Evolutionary conservation across 2,113 vertebrate genomes (phyloP).

Genomic region (Onychostoma macrolepis): DNA sequence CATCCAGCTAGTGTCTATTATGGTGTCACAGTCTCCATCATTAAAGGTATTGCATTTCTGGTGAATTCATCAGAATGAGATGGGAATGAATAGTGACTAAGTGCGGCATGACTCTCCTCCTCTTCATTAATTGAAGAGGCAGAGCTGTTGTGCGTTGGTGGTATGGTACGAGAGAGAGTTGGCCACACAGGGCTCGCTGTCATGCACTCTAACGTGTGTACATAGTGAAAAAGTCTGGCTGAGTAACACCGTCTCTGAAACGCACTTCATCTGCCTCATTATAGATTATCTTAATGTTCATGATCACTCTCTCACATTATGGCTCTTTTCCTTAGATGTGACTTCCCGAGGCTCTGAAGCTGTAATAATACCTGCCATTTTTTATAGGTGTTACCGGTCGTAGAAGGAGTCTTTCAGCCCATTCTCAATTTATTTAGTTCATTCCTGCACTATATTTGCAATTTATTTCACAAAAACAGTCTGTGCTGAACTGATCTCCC

Average conservation of each 20-base stretch:
- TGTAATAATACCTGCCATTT: background rate
- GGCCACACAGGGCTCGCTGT: slow-evolving; percentile 3
- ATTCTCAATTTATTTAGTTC: slow-evolving; percentile 1
- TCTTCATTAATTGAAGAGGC: slow-evolving; percentile 47
- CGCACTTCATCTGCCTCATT: slow-evolving; percentile 25
- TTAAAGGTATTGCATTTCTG: slow-evolving; percentile 22
- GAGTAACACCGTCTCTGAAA: slow-evolving; percentile 42
- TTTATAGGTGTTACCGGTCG: background rate
- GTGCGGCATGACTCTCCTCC: slow-evolving; percentile 33
- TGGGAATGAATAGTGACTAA: slow-evolving; percentile 20
- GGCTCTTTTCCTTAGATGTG: background rate
- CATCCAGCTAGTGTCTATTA: background rate
- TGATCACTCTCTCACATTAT: background rate
- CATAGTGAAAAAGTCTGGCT: slow-evolving; percentile 1
- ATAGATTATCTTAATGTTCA: slow-evolving; percentile 20
- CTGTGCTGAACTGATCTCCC: background rate
- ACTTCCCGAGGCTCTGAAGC: slow-evolving; percentile 17
- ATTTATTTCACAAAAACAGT: background rate
- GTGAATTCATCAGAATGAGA: slow-evolving; percentile 7
- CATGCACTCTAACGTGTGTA: slow-evolving; percentile 25
- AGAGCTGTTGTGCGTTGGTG: slow-evolving; percentile 20
- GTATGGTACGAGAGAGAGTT: slow-evolving; percentile 26
- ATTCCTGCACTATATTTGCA: slow-evolving; percentile 9
- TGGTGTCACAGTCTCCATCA: slow-evolving; percentile 5
- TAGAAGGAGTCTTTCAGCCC: background rate